Percentiles rank a stretch among this genome's conserved stretches.
These are phyloP conservation scores for Drosophila melanica DNA, from an alignment of 1,140 invertebrate species.

Conservation along the genomic window DNA sequence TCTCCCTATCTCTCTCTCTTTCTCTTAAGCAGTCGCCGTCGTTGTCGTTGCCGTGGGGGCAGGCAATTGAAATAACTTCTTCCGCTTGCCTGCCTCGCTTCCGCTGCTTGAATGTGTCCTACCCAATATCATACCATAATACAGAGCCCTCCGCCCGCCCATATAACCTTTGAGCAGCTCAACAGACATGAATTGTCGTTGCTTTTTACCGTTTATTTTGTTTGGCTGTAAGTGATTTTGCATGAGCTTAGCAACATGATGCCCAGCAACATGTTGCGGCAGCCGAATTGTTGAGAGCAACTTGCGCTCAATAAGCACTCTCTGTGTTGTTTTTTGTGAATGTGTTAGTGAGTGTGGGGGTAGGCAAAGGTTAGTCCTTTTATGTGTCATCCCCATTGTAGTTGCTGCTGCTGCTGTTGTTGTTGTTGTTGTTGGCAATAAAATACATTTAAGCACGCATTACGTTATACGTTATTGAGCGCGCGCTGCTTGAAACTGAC, in stretches of 20 bases:
- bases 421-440: conserved; percentile 67
- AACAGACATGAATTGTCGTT: conserved; percentile 67
- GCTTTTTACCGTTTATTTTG: conserved; percentile 68
- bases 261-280: conserved; percentile 48
- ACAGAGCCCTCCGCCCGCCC: conserved; percentile 9
- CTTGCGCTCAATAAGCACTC: conserved; percentile 13
- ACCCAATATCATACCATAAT: conserved; percentile 50
- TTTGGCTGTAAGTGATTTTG: conserved; percentile 71
- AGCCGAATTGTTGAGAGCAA: conserved; percentile 43
- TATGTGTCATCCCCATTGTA: conserved; percentile 47
- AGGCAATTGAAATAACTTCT: conserved; percentile 81
- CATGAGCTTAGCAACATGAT: conserved; percentile 63
- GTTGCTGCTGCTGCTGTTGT: conserved; percentile 20
- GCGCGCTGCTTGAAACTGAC: conserved; percentile 71
- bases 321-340: conserved; percentile 6
- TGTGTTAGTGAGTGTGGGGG: conserved; percentile 6
- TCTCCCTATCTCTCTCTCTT: conserved; percentile 3
- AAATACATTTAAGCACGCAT: conserved; percentile 82
- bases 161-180: conserved; percentile 51
- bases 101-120: conserved; percentile 79
- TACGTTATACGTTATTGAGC: conserved; percentile 73
- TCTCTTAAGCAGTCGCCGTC: conserved; percentile 5
- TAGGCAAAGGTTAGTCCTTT: conserved; percentile 48
- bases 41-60: conserved; percentile 34
- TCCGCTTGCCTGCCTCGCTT: conserved; percentile 78